Conservation (phyloP, 2,113 vertebrate species). For the Poicephalus meyeri region DNA sequence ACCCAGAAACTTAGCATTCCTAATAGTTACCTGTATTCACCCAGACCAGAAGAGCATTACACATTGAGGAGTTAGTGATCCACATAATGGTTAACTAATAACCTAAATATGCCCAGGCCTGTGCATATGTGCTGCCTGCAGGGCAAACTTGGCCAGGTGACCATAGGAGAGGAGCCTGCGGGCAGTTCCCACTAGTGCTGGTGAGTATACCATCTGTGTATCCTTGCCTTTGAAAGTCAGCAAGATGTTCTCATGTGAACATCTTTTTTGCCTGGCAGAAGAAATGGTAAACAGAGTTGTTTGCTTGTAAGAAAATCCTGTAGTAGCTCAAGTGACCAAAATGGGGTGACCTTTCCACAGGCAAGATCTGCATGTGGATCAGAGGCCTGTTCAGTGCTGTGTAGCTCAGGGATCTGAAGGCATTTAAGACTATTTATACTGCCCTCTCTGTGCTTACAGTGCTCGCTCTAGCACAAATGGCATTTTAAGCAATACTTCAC, state of each 20-base stretch:
- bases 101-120: not conserved
- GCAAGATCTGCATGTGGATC: not conserved
- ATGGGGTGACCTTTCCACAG: fast-evolving
- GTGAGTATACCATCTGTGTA: not conserved
- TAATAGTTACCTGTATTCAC: not conserved
- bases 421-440: not conserved
- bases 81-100: not conserved
- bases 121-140: not conserved
- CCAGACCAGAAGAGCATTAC: not conserved
- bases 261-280: not conserved
- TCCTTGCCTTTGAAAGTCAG: not conserved
- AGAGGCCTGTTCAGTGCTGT: not conserved
- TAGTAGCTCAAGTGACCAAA: not conserved
- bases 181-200: not conserved
- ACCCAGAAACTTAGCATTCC: not conserved
- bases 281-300: not conserved
- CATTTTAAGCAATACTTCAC: not conserved
- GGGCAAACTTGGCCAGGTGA: not conserved
- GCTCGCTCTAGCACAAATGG: not conserved
- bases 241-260: not conserved
- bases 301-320: not conserved
- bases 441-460: not conserved
- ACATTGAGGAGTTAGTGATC: not conserved
- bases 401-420: not conserved
- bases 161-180: not conserved